Evolutionary conservation across 2,797 vertebrate species (phyloP).

Genomic region (Dendrocincla fuliginosa): DNA sequence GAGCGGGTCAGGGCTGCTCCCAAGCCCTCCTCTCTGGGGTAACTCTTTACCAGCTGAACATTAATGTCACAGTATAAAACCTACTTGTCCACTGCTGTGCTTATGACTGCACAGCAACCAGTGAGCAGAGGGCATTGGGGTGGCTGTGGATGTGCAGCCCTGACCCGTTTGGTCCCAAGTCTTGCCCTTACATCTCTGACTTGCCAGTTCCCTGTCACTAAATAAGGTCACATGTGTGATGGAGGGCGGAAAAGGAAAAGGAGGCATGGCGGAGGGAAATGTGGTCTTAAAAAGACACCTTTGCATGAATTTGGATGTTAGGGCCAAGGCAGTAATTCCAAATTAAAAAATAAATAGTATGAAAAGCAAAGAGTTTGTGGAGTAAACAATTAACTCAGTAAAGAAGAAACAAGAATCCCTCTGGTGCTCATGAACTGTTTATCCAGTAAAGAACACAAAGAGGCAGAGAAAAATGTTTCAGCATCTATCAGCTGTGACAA

Average conservation of each 20-base stretch:
- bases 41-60: neutral
- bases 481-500: neutral
- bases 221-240: neutral
- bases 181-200: neutral
- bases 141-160: neutral
- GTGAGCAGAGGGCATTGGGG: neutral
- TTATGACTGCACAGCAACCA: rapidly evolving
- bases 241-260: neutral
- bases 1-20: neutral
- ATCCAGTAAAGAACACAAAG: neutral
- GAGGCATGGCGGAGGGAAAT: neutral
- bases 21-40: neutral
- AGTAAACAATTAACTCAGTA: rapidly evolving
- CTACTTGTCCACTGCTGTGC: neutral
- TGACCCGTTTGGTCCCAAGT: neutral
- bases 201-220: neutral
- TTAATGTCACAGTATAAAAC: neutral
- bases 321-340: neutral
- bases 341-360: neutral
- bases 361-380: neutral
- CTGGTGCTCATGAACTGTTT: neutral
- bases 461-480: neutral
- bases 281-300: neutral
- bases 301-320: neutral
- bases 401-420: neutral